Conservation (phyloP, 2,113 vertebrate genomes). For the Albula goreensis region DNA sequence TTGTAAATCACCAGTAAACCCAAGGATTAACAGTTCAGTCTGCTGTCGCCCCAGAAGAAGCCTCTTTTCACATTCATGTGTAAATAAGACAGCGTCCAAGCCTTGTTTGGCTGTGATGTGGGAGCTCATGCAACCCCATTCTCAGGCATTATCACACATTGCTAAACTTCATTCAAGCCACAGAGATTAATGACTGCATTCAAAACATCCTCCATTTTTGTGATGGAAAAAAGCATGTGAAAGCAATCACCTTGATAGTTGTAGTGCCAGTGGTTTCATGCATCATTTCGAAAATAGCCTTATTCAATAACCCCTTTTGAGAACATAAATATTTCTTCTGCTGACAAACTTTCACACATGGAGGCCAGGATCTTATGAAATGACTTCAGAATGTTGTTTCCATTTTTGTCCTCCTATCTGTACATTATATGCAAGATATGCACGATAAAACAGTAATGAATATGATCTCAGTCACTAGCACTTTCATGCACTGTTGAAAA, state of each 20-base stretch:
- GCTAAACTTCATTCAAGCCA: conserved; percentile 20
- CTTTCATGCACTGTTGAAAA: not conserved
- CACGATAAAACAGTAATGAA: not conserved
- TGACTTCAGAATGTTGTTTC: no score
- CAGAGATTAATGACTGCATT: conserved; percentile 16
- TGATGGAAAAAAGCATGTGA: conserved; percentile 1
- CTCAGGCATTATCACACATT: not conserved
- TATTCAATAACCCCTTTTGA: not conserved
- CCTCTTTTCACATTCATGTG: no score
- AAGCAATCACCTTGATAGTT: conserved; percentile 21
- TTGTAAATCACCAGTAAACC: not conserved
- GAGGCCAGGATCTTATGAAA: no score
- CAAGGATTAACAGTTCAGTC: not conserved
- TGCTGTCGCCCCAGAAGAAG: not conserved
- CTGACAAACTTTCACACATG: not conserved
- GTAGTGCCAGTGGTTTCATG: conserved; percentile 12
- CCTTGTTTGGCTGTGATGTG: conserved; percentile 22
- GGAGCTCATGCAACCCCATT: conserved; percentile 20
- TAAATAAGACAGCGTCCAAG: conserved; percentile 3
- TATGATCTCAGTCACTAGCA: not conserved
- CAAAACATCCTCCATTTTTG: not conserved
- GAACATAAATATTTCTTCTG: not conserved
- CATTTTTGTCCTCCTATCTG: no score
- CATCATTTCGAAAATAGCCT: not conserved
- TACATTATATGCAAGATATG: not conserved